Conservation (phyloP, 1,140 invertebrate genomes). For the Bombyx mandarina region DNA sequence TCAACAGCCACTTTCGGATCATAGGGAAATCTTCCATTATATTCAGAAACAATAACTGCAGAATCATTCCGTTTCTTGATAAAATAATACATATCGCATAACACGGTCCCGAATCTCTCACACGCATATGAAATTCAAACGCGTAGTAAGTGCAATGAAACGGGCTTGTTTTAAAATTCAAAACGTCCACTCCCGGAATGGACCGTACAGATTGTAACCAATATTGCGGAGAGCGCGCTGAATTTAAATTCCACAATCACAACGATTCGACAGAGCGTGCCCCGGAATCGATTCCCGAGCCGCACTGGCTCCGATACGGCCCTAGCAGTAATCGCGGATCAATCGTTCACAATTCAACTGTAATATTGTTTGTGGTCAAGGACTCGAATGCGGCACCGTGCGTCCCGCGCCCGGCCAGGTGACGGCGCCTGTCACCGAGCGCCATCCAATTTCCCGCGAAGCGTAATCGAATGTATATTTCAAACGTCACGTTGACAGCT, state of each 20-base stretch:
- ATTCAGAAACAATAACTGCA: too few relatives aligned
- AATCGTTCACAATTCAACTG: constrained; percentile 34
- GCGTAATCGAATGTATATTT: constrained; percentile 66
- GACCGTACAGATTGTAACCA: constrained; percentile 46
- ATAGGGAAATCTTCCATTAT: too few relatives aligned
- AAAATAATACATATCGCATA: too few relatives aligned
- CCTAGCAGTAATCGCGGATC: constrained; percentile 31
- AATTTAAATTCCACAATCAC: constrained; percentile 40
- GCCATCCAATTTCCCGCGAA: constrained; percentile 42
- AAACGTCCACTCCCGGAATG: constrained; percentile 29
- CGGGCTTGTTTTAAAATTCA: constrained; percentile 50
- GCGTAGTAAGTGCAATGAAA: constrained; percentile 9
- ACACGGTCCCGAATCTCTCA: too few relatives aligned
- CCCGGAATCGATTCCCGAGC: constrained; percentile 36
- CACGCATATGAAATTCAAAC: constrained; percentile 34
- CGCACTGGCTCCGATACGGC: constrained; percentile 13
- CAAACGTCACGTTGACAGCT: constrained; percentile 50
- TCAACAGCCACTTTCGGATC: too few relatives aligned
- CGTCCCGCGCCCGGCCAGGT: constrained; percentile 38
- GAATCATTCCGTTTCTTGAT: too few relatives aligned
- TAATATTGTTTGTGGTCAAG: constrained; percentile 28
- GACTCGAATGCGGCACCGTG: constrained; percentile 25
- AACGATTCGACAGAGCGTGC: constrained; percentile 22
- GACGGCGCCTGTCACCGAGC: constrained; percentile 46
- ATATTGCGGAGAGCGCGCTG: constrained; percentile 42